Base-by-base conservation (phyloP, 1,140 invertebrate species). In the Trichonephila inaurata region DNA sequence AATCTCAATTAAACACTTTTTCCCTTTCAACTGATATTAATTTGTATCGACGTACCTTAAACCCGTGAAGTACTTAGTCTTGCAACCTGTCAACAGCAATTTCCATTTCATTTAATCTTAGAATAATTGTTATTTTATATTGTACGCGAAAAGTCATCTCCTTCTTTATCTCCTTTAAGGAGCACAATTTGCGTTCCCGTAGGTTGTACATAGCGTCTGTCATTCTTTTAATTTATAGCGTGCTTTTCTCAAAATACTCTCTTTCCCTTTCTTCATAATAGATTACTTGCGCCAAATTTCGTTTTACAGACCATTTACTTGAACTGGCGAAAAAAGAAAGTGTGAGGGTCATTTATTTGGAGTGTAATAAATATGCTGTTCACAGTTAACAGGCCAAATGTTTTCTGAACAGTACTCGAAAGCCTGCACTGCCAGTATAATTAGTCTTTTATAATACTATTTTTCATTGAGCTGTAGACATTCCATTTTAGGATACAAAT, bases 381-480 rank as follows among this genome's bases (percentile, higher is more conserved):
- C 85, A 88, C 81, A 58, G 91, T 86, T 66, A 60, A 92, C 69
- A 60, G 66, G 69, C 85, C 40, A 64, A 93, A 88, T 86, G 82
- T 86, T 92, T 92, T 92, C 91, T 69, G 81, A 81, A 86, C 61
- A 40, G 40, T 90, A 61, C 51, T 58, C 51, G 44, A 69, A 86
- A 92, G 82, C 64, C 69, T 87, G 83, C 62, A 72, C 85, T 93
- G 81, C 8, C 51, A 77, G 64, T 72, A 93, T 93, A 82, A 93
- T 88, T 92, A 92, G 91, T 87, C 91, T 92, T 91, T 92, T 92
- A 92, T 92, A 92, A 72, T 64, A 62, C 69, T 60, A 93, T 88
- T 93, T 93, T 89, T 88, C 85, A 88, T 93, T 66, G 28, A 81
- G 89, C 40, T 86, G 58, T 21, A 69, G n/a, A 81, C 40, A 81